Percentiles rank a stretch among this genome's conserved stretches.
Conservation (phyloP, 1,140 invertebrate genomes). For the Caerostris darwini region DNA sequence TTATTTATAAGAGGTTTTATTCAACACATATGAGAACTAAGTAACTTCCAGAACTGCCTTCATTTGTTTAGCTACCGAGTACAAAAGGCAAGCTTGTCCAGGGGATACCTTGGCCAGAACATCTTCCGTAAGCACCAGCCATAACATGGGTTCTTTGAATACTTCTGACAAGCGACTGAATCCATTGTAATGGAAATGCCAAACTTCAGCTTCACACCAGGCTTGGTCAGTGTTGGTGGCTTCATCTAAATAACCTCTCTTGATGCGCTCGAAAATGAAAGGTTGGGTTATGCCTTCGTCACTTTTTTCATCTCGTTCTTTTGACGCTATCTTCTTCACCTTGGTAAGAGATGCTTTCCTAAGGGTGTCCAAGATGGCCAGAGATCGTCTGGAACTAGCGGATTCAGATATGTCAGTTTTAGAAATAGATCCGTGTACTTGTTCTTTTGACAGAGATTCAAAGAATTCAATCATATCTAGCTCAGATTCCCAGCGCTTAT, state of each 20-base stretch:
- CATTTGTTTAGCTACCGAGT: slow-evolving; percentile 49
- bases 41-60: slow-evolving; percentile 46
- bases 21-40: not conserved
- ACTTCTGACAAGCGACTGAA: not conserved
- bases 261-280: slow-evolving; percentile 81
- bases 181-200: slow-evolving; percentile 56
- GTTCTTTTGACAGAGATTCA: not conserved
- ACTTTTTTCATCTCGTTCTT: not conserved
- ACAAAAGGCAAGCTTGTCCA: slow-evolving; percentile 37
- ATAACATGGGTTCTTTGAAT: slow-evolving; percentile 60
- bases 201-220: slow-evolving; percentile 26
- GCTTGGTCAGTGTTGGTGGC: slow-evolving; percentile 43
- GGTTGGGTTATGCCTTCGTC: slow-evolving; percentile 85
- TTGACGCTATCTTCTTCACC: not conserved
- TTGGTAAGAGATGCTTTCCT: not conserved
- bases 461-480: slow-evolving; percentile 38
- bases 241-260: slow-evolving; percentile 42
- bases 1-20: not conserved
- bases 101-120: not conserved
- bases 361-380: slow-evolving; percentile 47
- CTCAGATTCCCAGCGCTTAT: not conserved
- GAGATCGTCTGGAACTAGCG: not conserved
- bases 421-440: not conserved
- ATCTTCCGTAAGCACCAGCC: slow-evolving; percentile 8
- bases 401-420: not conserved